A percentile compares a stretch with the other conserved stretches of the same genome.
Conservation (phyloP, 35 echinoderm and acorn worm species). For the Acanthaster planci region DNA sequence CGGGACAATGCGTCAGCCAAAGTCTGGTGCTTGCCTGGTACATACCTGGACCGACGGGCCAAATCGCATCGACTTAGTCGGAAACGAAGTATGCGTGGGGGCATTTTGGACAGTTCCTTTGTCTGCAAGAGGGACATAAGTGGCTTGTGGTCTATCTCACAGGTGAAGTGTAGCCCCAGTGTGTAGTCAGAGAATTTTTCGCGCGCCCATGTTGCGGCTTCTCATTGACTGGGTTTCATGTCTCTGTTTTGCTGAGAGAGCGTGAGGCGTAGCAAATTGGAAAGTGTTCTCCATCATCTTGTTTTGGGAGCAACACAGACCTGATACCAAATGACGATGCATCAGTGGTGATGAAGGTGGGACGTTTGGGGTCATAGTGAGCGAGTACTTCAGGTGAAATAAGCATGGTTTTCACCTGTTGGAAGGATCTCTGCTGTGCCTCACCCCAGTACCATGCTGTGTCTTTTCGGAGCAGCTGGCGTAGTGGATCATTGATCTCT, state of each 20-base stretch:
- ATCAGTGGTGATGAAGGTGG: constrained; percentile 54
- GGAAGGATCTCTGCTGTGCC: constrained; percentile 51
- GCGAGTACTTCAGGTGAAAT: constrained; percentile 37
- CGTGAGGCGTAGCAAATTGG: constrained; percentile 63
- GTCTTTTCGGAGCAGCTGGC: constrained; percentile 45
- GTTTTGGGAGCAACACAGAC: constrained; percentile 41
- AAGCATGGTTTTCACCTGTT: constrained; percentile 47
- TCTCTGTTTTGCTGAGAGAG: no score
- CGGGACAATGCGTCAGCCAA: no score
- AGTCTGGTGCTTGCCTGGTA: constrained; percentile 60
- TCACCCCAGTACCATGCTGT: constrained; percentile 59
- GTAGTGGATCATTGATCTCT: constrained; percentile 40
- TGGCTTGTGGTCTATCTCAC: constrained; percentile 76
- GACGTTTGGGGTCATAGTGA: constrained; percentile 43
- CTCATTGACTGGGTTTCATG: constrained; percentile 67
- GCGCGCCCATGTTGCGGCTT: constrained; percentile 41
- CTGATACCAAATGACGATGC: constrained; percentile 49
- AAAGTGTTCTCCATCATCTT: constrained; percentile 44
- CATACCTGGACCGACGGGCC: constrained; percentile 25
- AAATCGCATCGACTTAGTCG: constrained; percentile 57
- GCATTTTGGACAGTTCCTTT: constrained; percentile 52
- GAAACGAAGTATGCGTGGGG: constrained; percentile 60
- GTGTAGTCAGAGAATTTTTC: constrained; percentile 40
- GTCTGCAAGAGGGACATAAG: constrained; percentile 33
- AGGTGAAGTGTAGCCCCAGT: constrained; percentile 32